These are phyloP conservation scores for Cancer borealis DNA, from an alignment of 2,888 invertebrate species.

Conservation along the genomic window DNA sequence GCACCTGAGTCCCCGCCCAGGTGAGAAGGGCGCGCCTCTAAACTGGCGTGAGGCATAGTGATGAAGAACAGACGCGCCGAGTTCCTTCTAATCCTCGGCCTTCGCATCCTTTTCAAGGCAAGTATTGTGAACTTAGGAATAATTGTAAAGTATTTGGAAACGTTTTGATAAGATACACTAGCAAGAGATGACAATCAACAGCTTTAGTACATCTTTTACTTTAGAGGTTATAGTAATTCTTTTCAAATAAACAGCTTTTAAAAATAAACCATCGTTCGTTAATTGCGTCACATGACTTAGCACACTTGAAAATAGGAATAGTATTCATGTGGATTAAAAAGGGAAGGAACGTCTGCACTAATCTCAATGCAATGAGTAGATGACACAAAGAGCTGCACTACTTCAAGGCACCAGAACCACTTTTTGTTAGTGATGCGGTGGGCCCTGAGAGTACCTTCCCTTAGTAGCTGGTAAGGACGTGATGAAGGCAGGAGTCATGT, in stretches of 20 bases:
- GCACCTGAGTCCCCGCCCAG: not conserved
- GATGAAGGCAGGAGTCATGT: not conserved
- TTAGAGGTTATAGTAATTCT: not conserved
- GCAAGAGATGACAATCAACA: not conserved
- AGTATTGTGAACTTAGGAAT: not conserved
- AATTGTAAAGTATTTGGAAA: not conserved
- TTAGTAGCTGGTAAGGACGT: not conserved
- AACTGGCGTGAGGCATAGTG: not conserved
- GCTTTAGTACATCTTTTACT: not conserved
- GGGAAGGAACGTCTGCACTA: not conserved
- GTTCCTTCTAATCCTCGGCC: not conserved
- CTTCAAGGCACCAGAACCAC: not conserved
- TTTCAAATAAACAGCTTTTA: not conserved
- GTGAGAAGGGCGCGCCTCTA: not conserved
- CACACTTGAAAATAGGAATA: not conserved
- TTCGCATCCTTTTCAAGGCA: not conserved
- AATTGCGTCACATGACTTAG: not conserved
- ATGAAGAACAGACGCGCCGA: not conserved
- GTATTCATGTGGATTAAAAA: not conserved
- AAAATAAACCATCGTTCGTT: not conserved
- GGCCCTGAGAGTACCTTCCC: not conserved
- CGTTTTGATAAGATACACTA: not conserved
- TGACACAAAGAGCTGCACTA: not conserved
- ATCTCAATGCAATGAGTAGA: not conserved
- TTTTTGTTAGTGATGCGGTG: not conserved